Percentiles rank a stretch among this genome's conserved stretches.
These are phyloP conservation scores for Homarus gammarus DNA, from an alignment of 2,888 invertebrate genomes.

Conservation along the genomic window DNA sequence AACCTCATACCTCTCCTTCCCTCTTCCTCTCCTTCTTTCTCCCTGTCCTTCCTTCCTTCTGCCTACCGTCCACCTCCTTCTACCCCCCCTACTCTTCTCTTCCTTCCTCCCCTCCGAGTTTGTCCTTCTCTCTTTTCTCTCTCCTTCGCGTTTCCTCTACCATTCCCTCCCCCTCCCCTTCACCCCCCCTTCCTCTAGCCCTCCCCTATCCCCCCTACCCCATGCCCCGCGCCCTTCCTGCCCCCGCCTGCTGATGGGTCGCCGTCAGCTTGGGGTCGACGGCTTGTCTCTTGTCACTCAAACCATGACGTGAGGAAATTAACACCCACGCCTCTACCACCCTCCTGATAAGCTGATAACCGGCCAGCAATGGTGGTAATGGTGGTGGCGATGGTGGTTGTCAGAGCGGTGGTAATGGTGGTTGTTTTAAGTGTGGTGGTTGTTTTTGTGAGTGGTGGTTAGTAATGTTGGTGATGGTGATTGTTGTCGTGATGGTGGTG, in stretches of 20 bases:
- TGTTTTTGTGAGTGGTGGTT: neutral
- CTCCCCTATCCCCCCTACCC: neutral
- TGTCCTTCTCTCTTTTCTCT: neutral
- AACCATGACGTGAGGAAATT: conserved; percentile 9
- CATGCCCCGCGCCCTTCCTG: neutral
- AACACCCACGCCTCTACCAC: conserved; percentile 24
- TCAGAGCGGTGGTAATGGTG: no score
- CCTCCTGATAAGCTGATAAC: conserved; percentile 4
- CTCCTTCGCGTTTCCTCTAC: neutral
- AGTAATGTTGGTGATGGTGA: neutral
- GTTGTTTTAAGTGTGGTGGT: no score
- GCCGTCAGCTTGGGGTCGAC: neutral
- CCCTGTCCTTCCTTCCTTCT: neutral
- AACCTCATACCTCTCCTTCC: neutral
- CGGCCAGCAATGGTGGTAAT: neutral
- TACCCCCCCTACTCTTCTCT: neutral
- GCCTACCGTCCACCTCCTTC: no score
- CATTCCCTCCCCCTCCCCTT: neutral
- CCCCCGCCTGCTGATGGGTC: neutral
- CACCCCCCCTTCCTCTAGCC: neutral
- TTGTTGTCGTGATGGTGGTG: neutral
- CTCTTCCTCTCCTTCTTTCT: neutral
- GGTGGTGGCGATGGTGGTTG: no score
- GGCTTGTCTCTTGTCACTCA: conserved; percentile 29
- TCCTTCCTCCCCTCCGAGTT: neutral